Conservation (phyloP, 2,888 invertebrate species). For the Holacanthella duospinosa region DNA sequence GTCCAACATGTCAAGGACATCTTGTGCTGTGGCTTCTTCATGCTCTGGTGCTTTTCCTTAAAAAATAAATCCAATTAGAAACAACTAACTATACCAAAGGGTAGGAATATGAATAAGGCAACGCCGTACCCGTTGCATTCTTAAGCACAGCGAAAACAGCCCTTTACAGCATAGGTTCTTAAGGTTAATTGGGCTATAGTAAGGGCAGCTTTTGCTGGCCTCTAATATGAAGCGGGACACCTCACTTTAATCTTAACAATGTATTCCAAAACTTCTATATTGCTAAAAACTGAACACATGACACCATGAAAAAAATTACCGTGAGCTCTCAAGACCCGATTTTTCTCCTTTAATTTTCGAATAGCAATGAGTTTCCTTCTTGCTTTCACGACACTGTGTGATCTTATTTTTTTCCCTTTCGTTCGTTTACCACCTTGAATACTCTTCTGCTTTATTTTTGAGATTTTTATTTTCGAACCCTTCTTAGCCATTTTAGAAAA, state of each 20-base stretch:
- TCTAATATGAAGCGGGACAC: too few relatives aligned
- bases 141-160: too few relatives aligned
- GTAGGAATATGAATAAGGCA: not conserved
- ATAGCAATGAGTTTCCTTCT: conserved; percentile 36
- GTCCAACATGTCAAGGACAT: conserved; percentile 52
- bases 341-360: conserved; percentile 17
- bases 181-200: too few relatives aligned
- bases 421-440: conserved; percentile 51
- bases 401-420: conserved; percentile 45
- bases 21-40: conserved; percentile 47
- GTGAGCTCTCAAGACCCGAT: not conserved
- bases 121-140: too few relatives aligned
- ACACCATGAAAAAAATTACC: not conserved
- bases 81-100: not conserved
- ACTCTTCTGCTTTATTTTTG: conserved; percentile 50
- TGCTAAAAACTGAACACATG: not conserved
- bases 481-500: conserved; percentile 4
- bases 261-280: not conserved
- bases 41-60: conserved; percentile 43
- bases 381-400: conserved; percentile 38
- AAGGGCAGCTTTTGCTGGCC: too few relatives aligned
- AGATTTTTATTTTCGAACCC: conserved; percentile 42
- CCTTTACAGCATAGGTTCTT: too few relatives aligned
- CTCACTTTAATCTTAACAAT: too few relatives aligned
- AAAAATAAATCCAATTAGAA: too few relatives aligned